phyloP scores from a whole-genome alignment of 2,888 invertebrate genomes.

The Diadegma fenestrale region DNA sequence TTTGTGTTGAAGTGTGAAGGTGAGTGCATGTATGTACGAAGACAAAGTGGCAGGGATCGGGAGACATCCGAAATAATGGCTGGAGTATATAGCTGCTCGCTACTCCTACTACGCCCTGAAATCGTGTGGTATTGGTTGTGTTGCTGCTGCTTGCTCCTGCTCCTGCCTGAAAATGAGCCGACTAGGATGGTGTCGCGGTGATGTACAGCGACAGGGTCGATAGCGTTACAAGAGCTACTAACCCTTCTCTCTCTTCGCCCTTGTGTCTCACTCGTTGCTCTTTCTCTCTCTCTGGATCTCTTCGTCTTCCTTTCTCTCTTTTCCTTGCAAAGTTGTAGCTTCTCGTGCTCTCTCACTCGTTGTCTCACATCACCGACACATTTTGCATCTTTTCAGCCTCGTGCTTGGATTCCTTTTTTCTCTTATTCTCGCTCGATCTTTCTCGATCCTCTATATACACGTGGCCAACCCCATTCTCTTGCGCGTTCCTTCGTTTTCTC shows the following conservation, averaged over 20 bases:
- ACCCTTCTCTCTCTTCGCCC: slow-evolving; percentile 73
- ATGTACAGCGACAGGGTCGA: slow-evolving; percentile 85
- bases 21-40: slow-evolving; percentile 72
- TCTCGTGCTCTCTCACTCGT: slow-evolving; percentile 40
- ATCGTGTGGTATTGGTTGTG: slow-evolving; percentile 48
- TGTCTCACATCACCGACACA: slow-evolving; percentile 45
- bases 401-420: slow-evolving; percentile 42
- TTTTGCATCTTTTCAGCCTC: slow-evolving; percentile 35
- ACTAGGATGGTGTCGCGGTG: slow-evolving; percentile 84
- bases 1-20: slow-evolving; percentile 42
- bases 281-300: slow-evolving; percentile 31
- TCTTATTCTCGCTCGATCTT: slow-evolving; percentile 24
- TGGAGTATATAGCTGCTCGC: slow-evolving; percentile 76
- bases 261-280: slow-evolving; percentile 54
- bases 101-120: slow-evolving; percentile 77
- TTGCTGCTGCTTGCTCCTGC: slow-evolving; percentile 61
- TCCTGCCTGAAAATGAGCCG: slow-evolving; percentile 79
- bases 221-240: slow-evolving; percentile 85
- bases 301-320: slow-evolving; percentile 59
- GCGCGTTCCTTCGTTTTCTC: not conserved
- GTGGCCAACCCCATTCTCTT: slow-evolving; percentile 38
- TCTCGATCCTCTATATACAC: slow-evolving; percentile 2
- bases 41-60: slow-evolving; percentile 67
- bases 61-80: slow-evolving; percentile 79
- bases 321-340: slow-evolving; percentile 50